A percentile compares a stretch with the other conserved stretches of the same genome.
Conservation (phyloP, 2,888 invertebrate species). For the Mythimna lalbum region DNA sequence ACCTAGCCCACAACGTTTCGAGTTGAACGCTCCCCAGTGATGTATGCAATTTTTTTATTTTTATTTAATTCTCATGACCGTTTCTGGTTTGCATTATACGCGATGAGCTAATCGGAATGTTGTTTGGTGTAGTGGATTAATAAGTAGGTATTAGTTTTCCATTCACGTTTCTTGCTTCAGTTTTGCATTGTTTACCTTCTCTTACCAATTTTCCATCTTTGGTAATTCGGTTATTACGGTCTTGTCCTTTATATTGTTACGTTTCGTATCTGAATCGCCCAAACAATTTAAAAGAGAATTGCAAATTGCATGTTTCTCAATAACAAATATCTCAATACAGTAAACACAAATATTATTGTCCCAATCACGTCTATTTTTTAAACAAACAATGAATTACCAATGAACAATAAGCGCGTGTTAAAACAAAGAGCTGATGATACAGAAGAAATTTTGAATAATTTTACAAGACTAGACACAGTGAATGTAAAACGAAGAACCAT, state of each 20-base stretch:
- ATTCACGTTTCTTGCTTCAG: background rate
- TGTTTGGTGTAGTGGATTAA: slow-evolving; percentile 1
- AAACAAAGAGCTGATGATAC: slow-evolving; percentile 32
- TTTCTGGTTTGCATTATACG: slow-evolving; percentile 54
- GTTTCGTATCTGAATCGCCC: background rate
- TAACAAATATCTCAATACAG: background rate
- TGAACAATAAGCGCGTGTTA: slow-evolving; percentile 38
- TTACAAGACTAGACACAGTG: slow-evolving; percentile 44
- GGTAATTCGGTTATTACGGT: too few relatives aligned
- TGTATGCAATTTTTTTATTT: slow-evolving; percentile 58
- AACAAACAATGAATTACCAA: slow-evolving; percentile 24
- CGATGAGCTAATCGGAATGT: slow-evolving; percentile 46
- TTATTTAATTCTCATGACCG: slow-evolving; percentile 61
- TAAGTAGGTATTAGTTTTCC: slow-evolving; percentile 21
- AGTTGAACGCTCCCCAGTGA: slow-evolving; percentile 67
- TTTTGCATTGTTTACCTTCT: slow-evolving; percentile 4
- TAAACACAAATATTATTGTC: background rate
- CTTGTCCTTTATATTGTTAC: background rate
- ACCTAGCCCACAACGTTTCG: slow-evolving; percentile 55
- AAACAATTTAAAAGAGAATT: too few relatives aligned
- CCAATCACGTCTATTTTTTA: background rate
- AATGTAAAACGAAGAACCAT: slow-evolving; percentile 59
- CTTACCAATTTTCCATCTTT: background rate
- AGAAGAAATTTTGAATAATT: slow-evolving; percentile 44
- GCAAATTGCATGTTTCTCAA: background rate